Evolutionary conservation across 1,140 invertebrate species (phyloP).

Genomic region (Trypoxylus dichotomus): DNA sequence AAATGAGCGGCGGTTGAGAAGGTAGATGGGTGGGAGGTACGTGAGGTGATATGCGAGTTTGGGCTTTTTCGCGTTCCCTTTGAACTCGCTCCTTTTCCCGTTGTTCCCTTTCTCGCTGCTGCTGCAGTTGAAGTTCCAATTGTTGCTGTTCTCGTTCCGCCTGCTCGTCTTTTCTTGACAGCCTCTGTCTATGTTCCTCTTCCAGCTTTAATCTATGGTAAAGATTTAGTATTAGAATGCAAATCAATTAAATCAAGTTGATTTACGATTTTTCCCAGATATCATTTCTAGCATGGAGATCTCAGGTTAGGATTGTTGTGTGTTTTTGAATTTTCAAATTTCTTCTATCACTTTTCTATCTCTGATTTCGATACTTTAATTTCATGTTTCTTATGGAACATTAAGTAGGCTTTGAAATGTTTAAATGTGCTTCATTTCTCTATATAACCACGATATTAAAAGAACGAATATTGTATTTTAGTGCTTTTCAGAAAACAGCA

Average conservation of each 20-base stretch:
- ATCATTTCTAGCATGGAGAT: no score
- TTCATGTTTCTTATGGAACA: no score
- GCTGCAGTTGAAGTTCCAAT: slow-evolving; percentile 47
- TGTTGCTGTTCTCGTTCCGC: slow-evolving; percentile 54
- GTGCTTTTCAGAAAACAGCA: no score
- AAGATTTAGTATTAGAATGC: slow-evolving; percentile 26
- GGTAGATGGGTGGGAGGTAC: slow-evolving; percentile 41
- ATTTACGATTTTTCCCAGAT: no score
- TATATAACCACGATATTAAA: no score
- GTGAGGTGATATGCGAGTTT: slow-evolving; percentile 43
- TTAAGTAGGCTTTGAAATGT: no score
- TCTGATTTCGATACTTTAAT: no score
- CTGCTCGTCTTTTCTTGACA: slow-evolving; percentile 57
- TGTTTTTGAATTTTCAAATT: no score
- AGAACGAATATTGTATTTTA: no score
- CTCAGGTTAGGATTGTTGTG: no score
- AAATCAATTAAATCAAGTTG: not conserved
- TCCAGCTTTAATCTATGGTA: slow-evolving; percentile 61
- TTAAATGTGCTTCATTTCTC: no score
- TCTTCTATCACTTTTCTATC: no score
- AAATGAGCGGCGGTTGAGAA: slow-evolving; percentile 42
- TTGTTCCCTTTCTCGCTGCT: slow-evolving; percentile 52
- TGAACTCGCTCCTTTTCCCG: slow-evolving; percentile 50
- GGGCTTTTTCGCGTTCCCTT: slow-evolving; percentile 52
- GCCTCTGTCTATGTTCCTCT: slow-evolving; percentile 65